These are phyloP conservation scores for Yponomeuta plumbellus DNA, from an alignment of 2,888 invertebrate species.

Conservation along the genomic window DNA sequence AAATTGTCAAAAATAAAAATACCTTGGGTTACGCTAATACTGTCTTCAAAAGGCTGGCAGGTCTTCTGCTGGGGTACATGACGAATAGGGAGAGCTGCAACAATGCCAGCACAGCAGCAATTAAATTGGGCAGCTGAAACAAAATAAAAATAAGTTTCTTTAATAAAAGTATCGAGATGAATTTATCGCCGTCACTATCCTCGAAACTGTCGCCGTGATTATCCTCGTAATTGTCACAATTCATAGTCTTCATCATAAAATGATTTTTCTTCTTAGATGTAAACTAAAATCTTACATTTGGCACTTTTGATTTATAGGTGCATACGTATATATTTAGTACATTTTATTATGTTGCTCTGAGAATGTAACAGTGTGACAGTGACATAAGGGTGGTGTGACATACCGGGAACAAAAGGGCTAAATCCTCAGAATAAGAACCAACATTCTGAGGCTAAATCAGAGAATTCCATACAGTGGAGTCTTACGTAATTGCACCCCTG, in stretches of 20 bases:
- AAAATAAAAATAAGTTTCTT: conserved; percentile 18
- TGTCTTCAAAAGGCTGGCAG: conserved; percentile 21
- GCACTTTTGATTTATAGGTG: no score
- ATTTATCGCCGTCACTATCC: no score
- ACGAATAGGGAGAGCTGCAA: conserved; percentile 87
- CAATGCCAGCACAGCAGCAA: conserved; percentile 84
- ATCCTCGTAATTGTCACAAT: not conserved
- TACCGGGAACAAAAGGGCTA: no score
- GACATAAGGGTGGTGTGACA: no score
- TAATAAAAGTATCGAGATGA: not conserved
- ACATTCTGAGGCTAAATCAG: no score
- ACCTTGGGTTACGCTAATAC: not conserved
- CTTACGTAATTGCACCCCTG: no score
- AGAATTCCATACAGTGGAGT: no score
- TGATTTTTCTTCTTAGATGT: not conserved
- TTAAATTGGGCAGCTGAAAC: conserved; percentile 85
- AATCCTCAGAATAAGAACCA: no score
- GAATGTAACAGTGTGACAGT: no score
- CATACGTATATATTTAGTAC: no score
- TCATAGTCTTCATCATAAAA: not conserved
- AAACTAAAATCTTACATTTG: no score
- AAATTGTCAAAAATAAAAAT: not conserved
- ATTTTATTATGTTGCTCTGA: no score
- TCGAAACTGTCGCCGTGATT: not conserved
- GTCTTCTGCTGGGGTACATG: conserved; percentile 77